These are phyloP conservation scores for Keiferia lycopersicella DNA, from an alignment of 2,888 invertebrate genomes.

Conservation along the genomic window DNA sequence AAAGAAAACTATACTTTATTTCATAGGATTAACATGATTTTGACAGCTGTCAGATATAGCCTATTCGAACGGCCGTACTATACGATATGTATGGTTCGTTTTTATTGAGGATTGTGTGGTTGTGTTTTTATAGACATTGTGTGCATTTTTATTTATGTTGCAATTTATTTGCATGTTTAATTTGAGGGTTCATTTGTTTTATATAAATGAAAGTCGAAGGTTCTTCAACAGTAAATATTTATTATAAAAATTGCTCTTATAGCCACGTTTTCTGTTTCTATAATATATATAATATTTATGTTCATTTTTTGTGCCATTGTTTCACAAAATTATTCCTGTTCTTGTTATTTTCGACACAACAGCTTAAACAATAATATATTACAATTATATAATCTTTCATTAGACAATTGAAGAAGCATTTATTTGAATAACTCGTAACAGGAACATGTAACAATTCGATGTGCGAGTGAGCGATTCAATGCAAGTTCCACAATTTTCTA, in stretches of 20 bases:
- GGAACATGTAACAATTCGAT: conserved; percentile 80
- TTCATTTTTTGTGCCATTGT: conserved; percentile 81
- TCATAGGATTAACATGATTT: too few species aligned
- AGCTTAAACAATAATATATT: conserved; percentile 80
- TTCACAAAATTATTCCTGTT: conserved; percentile 82
- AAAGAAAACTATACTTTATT: too few species aligned
- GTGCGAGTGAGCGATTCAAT: conserved; percentile 67
- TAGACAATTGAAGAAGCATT: conserved; percentile 71
- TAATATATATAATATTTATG: conserved; percentile 81
- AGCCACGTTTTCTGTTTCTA: conserved; percentile 80
- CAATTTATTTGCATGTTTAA: background rate
- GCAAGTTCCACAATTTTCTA: conserved; percentile 67
- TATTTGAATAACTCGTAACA: conserved; percentile 62
- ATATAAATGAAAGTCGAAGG: conserved; percentile 60
- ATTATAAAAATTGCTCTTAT: conserved; percentile 82
- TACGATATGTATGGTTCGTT: background rate
- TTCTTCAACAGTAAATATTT: conserved; percentile 82
- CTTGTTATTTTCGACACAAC: conserved; percentile 80
- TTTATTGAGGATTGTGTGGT: background rate
- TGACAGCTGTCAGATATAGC: too few species aligned
- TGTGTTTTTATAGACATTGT: background rate
- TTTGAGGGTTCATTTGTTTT: background rate
- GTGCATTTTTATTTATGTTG: background rate
- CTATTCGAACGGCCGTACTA: too few species aligned
- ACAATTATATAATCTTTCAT: conserved; percentile 76